Evolutionary conservation across 2,797 vertebrate genomes (phyloP), one percentile per base, ranked within the genome.

Genomic region (Sebastes matsubarae): DNA sequence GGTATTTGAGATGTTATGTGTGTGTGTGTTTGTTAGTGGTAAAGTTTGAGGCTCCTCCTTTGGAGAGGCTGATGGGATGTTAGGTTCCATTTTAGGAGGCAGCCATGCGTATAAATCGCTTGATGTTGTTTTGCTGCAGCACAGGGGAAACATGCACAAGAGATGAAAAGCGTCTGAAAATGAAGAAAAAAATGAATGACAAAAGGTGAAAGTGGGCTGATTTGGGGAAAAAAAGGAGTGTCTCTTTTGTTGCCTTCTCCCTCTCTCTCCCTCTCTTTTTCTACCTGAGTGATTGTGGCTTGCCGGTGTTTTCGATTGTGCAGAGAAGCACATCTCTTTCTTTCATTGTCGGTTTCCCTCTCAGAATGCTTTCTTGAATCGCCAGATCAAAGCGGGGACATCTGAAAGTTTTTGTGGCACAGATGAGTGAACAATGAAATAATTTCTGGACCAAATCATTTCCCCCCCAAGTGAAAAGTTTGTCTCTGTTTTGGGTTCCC

Each of bases 101-200:
- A 90, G 82, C 75, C 87, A 80, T 87, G 91, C 88, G 87, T 92
- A 81, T 75, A 90, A 91, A 92, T 90, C 57, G 42, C 72, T 86
- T 79, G 83, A 92, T 92, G 88, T 87, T 86, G 77, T 88, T 91
- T 90, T 88, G 85, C 83, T 77, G 68, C 73, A 42, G 81, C 74
- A 70, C 72, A 83, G 42, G 46, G 67, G 68, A 84, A 88, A 88
- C 77, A 78, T 74, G 72, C 81, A 75, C 77, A 66, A 77, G 72
- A 89, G 85, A 88, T 76, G 72, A 83, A 88, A 85, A 83, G 68
- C 10, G 16, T 83, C 77, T 85, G 65, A 77, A 88, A 83, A 84
- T 71, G 34, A 76, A 85, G 68, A 81, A 81, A 89, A 88, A 84
- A 89, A 59, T 29, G 32, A 83, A 74, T 63, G 77, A 84, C 77